Base-by-base conservation (phyloP, 2,888 invertebrate genomes). In the Galerucella pusilla region DNA sequence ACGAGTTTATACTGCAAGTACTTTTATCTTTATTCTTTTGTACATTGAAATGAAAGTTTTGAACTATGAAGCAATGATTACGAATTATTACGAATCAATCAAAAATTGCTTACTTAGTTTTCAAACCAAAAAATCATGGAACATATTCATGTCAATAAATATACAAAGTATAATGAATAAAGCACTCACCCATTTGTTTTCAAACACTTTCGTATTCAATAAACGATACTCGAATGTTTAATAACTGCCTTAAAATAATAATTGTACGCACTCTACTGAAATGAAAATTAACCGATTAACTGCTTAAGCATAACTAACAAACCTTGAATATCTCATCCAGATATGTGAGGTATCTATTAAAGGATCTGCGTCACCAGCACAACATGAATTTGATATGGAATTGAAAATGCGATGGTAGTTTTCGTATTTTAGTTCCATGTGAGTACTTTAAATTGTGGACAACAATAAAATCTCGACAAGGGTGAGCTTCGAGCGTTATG, bases 271-370 rank as follows among this genome's bases (percentile, higher is more conserved):
- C 49, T 49, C 12, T 4, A 49, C 49, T 14, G 10, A 68, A 59
- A 68, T 68, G 16, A 68, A 68, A 68, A 68, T 68, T 20, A 68
- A 59, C 57, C 42, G 49, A 68, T 68, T 68, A 68, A 59, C 59
- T 59, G 9, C 59, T 57, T 57, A 68, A 42, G 59, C 28, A 57
- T 57, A 57, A 14, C 25, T 59, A 59, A 59, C 59, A 20, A 57
- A 68, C 57, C 68, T 68, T 68, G 68, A 68, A 59, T 59, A 68
- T 11, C 5, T 45, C n/a, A n/a, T 54, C 16, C 35, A 16, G 25
- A 28, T 54, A 54, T 28, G 25, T 67, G 14, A 20, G 68, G 54
- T 42, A 57, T 25, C 25, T 28, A 67, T 46, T 16, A 52, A 10
- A 28, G 45, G 25, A 45, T 64, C 46, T 45, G 16, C 46, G 46